These are phyloP conservation scores for Benthosema pterotum DNA, from an alignment of 2,797 vertebrate genomes.

Conservation along the genomic window DNA sequence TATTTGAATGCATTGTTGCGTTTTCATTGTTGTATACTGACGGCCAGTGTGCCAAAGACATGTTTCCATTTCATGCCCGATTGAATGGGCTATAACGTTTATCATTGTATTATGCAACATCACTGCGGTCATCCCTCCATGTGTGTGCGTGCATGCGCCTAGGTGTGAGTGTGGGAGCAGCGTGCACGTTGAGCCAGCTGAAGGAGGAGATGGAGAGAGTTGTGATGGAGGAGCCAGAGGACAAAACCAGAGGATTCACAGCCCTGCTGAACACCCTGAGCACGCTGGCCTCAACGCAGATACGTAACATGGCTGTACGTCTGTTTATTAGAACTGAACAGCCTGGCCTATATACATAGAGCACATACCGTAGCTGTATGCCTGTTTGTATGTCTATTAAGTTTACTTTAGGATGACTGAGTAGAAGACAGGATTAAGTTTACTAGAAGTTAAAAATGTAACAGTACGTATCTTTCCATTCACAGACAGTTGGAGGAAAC, in stretches of 20 bases:
- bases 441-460: no score
- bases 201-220: slow-evolving; percentile 67
- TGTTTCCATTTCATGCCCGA: no score
- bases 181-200: slow-evolving; percentile 77
- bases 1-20: no score
- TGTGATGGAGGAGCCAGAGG: slow-evolving; percentile 22
- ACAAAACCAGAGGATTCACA: slow-evolving; percentile 69
- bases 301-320: slow-evolving; percentile 82
- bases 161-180: slow-evolving; percentile 75
- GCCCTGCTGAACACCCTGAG: slow-evolving; percentile 74
- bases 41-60: no score
- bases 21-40: no score
- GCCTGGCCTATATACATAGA: background rate
- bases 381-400: no score
- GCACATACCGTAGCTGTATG: no score
- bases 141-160: background rate
- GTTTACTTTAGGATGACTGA: no score
- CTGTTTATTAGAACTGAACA: slow-evolving; percentile 11
- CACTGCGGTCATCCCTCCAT: no score
- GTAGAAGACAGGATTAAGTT: no score
- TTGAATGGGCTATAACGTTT: no score
- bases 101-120: no score
- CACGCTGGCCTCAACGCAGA: slow-evolving; percentile 78
- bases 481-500: slow-evolving; percentile 84
- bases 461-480: background rate